Conservation (phyloP, 2,113 vertebrate genomes). For the Salvelinus namaycush region DNA sequence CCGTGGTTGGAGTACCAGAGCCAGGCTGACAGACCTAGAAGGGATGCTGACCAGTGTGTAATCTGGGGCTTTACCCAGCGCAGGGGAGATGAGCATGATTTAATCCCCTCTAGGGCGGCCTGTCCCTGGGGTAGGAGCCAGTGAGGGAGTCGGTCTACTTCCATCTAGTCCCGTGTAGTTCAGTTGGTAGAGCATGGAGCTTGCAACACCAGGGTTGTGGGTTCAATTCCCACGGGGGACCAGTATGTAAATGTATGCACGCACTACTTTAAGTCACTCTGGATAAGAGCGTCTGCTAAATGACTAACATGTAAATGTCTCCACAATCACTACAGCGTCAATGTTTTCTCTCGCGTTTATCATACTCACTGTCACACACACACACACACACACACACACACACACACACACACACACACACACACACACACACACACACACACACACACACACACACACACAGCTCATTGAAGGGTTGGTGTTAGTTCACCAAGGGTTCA, state of each 20-base stretch:
- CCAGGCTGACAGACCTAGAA: constrained; percentile 3
- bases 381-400: constrained; percentile 5
- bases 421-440: constrained; percentile 16
- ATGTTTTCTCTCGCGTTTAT: too few relatives aligned
- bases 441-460: constrained; percentile 14
- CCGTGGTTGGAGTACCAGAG: background rate
- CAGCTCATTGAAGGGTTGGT: too few relatives aligned
- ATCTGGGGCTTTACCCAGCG: constrained; percentile 19
- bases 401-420: constrained; percentile 8
- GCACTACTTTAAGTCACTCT: too few relatives aligned
- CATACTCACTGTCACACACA: background rate
- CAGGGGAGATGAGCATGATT: constrained; percentile 29
- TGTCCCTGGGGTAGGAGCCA: background rate
- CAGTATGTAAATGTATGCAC: too few relatives aligned
- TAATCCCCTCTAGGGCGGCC: constrained; percentile 19
- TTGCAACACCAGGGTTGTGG: too few relatives aligned
- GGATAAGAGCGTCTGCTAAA: too few relatives aligned
- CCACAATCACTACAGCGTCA: too few relatives aligned
- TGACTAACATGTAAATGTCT: background rate
- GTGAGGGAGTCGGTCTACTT: constrained; percentile 20
- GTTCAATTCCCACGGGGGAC: too few relatives aligned
- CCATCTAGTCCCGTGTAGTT: background rate
- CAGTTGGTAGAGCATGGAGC: too few relatives aligned
- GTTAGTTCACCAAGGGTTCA: too few relatives aligned
- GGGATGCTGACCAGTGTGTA: constrained; percentile 18